Evolutionary conservation across 2,888 invertebrate genomes (phyloP).

Genomic region (Phaedon cochleariae): DNA sequence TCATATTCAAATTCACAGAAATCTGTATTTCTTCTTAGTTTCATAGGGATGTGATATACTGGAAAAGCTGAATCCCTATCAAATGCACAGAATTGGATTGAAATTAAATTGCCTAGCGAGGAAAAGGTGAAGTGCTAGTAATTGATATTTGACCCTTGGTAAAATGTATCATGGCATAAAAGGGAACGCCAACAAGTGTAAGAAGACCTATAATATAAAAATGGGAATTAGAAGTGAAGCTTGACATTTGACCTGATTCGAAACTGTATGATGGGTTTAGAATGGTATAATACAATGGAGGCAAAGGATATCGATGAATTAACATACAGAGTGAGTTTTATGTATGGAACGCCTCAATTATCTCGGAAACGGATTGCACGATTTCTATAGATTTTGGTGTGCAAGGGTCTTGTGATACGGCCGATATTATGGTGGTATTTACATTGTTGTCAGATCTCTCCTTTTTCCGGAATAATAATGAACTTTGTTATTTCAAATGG

Average conservation of each 20-base stretch:
- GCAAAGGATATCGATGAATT: background rate
- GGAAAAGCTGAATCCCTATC: background rate
- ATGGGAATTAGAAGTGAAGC: background rate
- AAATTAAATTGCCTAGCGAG: background rate
- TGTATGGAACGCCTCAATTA: no score
- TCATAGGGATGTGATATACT: no score
- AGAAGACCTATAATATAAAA: background rate
- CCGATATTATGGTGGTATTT: no score
- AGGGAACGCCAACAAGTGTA: background rate
- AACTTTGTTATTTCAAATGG: no score
- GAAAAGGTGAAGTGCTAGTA: background rate
- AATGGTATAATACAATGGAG: background rate
- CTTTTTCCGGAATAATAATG: no score
- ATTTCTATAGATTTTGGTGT: no score
- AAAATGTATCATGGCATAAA: background rate
- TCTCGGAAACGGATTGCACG: no score
- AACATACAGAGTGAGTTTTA: no score
- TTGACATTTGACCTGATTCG: conserved; percentile 10
- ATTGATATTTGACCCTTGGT: background rate
- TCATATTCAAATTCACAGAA: no score
- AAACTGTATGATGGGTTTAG: background rate
- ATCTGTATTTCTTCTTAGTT: no score
- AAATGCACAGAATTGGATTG: background rate
- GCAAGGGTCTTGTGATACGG: no score
- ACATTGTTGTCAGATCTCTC: no score